Conservation (phyloP, 2,113 vertebrate genomes). For the Thermophis baileyi region DNA sequence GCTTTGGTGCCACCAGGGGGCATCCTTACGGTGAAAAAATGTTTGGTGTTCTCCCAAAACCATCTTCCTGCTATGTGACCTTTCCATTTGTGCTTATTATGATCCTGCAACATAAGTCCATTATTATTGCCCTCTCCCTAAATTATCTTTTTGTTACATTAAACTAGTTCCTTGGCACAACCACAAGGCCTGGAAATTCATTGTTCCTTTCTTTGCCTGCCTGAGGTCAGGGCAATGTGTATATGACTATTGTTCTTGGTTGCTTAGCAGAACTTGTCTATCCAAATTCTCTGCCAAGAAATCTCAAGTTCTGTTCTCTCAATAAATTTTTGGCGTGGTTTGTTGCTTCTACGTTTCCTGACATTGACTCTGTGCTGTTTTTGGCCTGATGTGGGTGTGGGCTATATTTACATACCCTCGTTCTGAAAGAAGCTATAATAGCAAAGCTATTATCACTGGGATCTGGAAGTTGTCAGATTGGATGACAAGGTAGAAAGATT, state of each 20-base stretch:
- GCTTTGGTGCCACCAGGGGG: background rate
- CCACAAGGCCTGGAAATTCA: background rate
- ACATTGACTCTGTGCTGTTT: background rate
- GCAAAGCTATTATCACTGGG: background rate
- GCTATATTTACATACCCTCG: background rate
- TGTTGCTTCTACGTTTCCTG: background rate
- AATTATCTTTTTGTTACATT: background rate
- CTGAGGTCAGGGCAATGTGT: background rate
- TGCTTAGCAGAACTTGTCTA: background rate
- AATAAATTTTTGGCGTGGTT: conserved; percentile 1
- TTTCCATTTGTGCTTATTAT: background rate
- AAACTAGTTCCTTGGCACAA: background rate
- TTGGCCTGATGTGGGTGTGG: background rate
- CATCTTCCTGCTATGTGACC: background rate
- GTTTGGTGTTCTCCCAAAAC: background rate
- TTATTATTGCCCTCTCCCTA: background rate
- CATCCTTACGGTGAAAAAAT: background rate
- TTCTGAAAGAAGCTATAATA: background rate
- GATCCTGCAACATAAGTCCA: background rate
- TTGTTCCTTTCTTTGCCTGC: background rate
- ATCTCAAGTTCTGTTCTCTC: background rate
- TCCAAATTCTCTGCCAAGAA: background rate
- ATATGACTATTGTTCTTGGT: background rate
- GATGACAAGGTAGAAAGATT: background rate
- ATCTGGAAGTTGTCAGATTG: background rate